These are phyloP conservation scores for Paraescarpia echinospica DNA, from an alignment of 1,140 invertebrate genomes.

Conservation along the genomic window DNA sequence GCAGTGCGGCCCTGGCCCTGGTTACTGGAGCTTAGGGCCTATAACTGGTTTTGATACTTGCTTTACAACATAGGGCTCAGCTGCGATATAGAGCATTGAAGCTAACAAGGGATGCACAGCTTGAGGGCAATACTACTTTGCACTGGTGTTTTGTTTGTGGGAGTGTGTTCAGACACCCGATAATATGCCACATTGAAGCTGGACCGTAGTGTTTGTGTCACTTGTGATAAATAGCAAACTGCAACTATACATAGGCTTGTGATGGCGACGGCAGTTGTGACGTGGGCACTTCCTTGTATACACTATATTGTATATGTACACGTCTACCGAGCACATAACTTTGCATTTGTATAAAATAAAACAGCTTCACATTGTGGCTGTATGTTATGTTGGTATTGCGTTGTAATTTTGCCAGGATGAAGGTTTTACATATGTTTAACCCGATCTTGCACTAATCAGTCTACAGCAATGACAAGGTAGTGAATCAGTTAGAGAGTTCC, in stretches of 20 bases:
- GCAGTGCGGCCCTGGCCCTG: too few relatives aligned
- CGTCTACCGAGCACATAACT: neutral
- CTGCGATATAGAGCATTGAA: neutral
- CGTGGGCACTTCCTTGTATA: neutral
- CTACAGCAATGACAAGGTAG: too few relatives aligned
- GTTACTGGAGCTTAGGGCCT: neutral
- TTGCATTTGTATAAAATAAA: conserved; percentile 7
- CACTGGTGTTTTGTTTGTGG: neutral
- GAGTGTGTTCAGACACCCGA: neutral
- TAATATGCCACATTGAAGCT: neutral
- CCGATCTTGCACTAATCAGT: too few relatives aligned
- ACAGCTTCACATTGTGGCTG: neutral
- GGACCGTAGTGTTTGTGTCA: neutral
- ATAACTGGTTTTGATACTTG: neutral
- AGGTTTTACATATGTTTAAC: too few relatives aligned
- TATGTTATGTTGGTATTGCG: neutral
- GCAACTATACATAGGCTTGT: neutral
- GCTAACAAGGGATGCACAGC: neutral
- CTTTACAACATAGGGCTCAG: neutral
- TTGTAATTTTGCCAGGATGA: neutral
- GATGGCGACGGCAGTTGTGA: neutral
- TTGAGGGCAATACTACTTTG: neutral
- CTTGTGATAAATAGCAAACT: conserved; percentile 1
- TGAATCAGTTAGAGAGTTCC: too few relatives aligned
- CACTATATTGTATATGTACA: conserved; percentile 1